Base-by-base conservation (phyloP, 1,140 invertebrate species). In the Platyscapa corneri region DNA sequence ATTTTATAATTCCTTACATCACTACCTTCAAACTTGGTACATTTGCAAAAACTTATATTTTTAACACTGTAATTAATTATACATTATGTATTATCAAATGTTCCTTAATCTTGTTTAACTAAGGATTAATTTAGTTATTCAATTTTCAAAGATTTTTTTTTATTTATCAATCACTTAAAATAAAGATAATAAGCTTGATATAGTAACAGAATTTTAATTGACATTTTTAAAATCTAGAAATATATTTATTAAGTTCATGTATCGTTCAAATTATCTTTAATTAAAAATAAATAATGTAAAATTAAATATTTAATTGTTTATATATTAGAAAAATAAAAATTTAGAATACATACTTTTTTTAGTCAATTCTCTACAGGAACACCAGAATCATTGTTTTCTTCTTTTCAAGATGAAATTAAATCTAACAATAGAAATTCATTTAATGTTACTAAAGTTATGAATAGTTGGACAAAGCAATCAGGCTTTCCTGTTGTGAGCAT, bases 401-500 rank as follows among this genome's bases (percentile, higher is more conserved):
- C 95, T 3, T 94, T 98, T 88, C 94, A 95, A 0, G 90, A 91
- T 42, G 90, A 94, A 86, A 94, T 94, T 0, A 86, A 90, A 0
- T 91, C 94, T 27, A 32, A 46, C 39, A 10, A 42, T 34, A 10
- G 10, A 10, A 70, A 6, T 0, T 53, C 94, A 53, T 86, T 95
- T 14, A 94, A 93, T 30, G 93, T 84, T 3, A 76, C 37, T 0
- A 64, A 94, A 56, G 84, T 95, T 7, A 97, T 98, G 96, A 95
- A 97, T 88, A 95, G 96, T 0, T 98, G 97, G 97, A 97, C 96
- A 0, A 91, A 94, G 1, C 96, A 98, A 89, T 93, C 96, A n/a
- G 97, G 97, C 5, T 98, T 96, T 92, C 97, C 97, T 0, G 95
- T 98, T 0, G 93, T 98, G 0, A 95, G 94, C 8, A 95, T 96